A percentile compares a stretch with the other conserved stretches of the same genome.
phyloP scores from a whole-genome alignment of 1,140 invertebrate genomes.

The Trachelipus rathkii region DNA sequence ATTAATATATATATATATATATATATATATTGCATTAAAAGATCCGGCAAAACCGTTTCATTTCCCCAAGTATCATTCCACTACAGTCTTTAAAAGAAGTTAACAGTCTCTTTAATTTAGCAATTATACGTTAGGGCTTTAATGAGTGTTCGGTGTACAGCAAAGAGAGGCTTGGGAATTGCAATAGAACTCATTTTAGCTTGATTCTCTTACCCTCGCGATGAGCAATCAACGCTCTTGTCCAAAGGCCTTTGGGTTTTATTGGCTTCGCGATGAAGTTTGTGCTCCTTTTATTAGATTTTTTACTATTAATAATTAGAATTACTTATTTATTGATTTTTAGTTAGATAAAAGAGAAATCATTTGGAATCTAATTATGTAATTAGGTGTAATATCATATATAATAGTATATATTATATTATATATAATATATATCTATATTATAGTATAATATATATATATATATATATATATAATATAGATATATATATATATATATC shows the following conservation, averaged over 20 bases:
- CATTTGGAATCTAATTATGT: too few relatives aligned
- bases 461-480: background rate
- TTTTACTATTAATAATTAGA: too few relatives aligned
- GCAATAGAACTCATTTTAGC: background rate
- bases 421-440: background rate
- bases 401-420: background rate
- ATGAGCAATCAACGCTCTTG: too few relatives aligned
- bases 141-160: background rate
- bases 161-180: background rate
- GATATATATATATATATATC: background rate
- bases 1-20: background rate
- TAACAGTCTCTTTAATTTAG: background rate
- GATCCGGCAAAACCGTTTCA: background rate
- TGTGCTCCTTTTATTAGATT: too few relatives aligned
- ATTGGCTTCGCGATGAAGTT: too few relatives aligned
- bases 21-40: background rate
- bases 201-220: background rate
- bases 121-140: conserved; percentile 3
- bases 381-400: too few relatives aligned
- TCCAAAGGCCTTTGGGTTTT: too few relatives aligned
- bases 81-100: background rate
- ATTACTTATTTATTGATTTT: too few relatives aligned
- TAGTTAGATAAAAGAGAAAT: too few relatives aligned
- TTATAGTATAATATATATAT: background rate
- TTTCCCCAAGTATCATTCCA: background rate